Base-by-base conservation (phyloP, 2,888 invertebrate species). In the Brenthis daphne region DNA sequence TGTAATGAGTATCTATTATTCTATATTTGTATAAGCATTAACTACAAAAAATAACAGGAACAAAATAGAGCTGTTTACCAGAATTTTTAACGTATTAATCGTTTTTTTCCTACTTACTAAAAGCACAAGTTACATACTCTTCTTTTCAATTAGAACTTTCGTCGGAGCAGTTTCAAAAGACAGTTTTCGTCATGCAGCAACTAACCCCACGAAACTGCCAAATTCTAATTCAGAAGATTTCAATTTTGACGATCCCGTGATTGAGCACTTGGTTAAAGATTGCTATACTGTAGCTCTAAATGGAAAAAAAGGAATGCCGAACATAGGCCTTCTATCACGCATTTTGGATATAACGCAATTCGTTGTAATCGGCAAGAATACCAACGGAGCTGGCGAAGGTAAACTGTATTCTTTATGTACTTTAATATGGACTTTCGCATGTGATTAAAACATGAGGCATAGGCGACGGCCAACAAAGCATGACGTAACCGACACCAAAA, bases 301-400 rank as follows among this genome's bases (percentile, higher is more conserved):
- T 51, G 75, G 76, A 8, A 72, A 73, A 33, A 74, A 67, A 43
- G 78, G 74, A 47, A 74, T 76, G 56, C 94, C 95, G 2, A 93
- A 92, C 20, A 87, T 97, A 11, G 96, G 96, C 14, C 93, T 94
- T 73, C 84, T 97, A 57, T 96, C 96, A 0, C 92, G 96, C 60
- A 94, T 97, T 77, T 85, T 98, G 69, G 96, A 97, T 81, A 94
- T 94, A 60, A 96, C 97, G 78, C 88, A 95, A 53, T 97, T 95
- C 82, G 96, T 95, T 12, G 86, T 97, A 3, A 94, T 97, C 58
- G 82, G 76, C n/a, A 75, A 68, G 24, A 64, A 75, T 70, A 68
- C 70, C 37, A 16, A 69, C 14, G 72, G 75, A n/a, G 57, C 37
- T 51, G 55, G 61, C 14, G 14, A 57, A 48, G 68, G 73, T 73